phyloP scores from a whole-genome alignment of 1,140 invertebrate species.

The Penaeus japonicus region DNA sequence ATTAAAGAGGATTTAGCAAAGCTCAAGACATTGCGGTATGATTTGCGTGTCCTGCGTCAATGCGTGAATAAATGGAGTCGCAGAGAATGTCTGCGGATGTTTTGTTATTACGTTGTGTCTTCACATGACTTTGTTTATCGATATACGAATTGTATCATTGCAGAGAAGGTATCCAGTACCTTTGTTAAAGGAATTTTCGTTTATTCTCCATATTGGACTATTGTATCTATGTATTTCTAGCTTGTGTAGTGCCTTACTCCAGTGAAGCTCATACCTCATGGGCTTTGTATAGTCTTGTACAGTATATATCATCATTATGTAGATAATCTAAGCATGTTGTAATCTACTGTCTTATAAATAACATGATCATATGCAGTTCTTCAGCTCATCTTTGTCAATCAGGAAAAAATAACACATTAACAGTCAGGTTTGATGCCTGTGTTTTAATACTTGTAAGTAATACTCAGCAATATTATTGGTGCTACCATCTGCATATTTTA shows the following conservation, averaged over 20 bases:
- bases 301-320: conserved; percentile 16
- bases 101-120: background rate
- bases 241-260: background rate
- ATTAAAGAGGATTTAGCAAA: background rate
- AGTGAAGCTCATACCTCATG: background rate
- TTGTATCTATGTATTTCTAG: conserved; percentile 16
- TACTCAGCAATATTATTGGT: conserved; percentile 10
- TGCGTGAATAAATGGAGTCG: too few relatives aligned
- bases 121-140: background rate
- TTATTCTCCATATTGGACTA: conserved; percentile 25
- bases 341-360: background rate
- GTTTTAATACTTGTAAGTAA: background rate
- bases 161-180: background rate
- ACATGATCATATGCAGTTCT: background rate
- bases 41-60: too few relatives aligned
- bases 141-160: too few relatives aligned
- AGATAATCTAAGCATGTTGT: conserved; percentile 5
- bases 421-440: background rate
- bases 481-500: background rate
- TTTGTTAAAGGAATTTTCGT: conserved; percentile 10
- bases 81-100: too few relatives aligned
- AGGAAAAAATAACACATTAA: background rate
- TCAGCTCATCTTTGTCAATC: background rate
- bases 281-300: conserved; percentile 17
- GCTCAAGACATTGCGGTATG: too few relatives aligned